These are phyloP conservation scores for Varanus komodoensis DNA, from an alignment of 2,113 vertebrate genomes.

Conservation along the genomic window DNA sequence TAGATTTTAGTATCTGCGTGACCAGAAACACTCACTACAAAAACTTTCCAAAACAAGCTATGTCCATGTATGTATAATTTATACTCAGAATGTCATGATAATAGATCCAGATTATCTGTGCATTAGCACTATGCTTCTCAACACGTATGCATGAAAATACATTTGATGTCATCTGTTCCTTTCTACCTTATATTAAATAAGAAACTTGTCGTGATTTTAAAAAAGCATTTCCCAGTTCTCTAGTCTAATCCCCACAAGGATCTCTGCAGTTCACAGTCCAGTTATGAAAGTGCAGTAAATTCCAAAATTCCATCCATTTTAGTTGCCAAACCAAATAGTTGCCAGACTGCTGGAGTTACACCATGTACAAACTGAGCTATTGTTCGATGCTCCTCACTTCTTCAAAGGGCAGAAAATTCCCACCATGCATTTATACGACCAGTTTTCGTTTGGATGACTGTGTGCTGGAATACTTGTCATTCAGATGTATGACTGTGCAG, in stretches of 20 bases:
- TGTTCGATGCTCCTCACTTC: neutral
- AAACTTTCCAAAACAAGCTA: slow-evolving; percentile 39
- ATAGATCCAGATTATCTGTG: neutral
- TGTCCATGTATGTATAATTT: slow-evolving; percentile 7
- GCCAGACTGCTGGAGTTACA: neutral
- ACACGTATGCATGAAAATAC: neutral
- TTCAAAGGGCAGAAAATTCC: neutral
- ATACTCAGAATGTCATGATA: neutral
- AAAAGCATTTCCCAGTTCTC: neutral
- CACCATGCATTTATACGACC: neutral
- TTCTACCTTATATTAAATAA: neutral
- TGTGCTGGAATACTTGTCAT: neutral
- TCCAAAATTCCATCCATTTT: too few species aligned
- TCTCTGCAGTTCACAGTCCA: neutral
- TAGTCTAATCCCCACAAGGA: neutral
- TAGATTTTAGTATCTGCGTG: slow-evolving; percentile 1
- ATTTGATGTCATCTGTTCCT: neutral
- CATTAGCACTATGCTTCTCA: neutral
- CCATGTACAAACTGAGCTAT: neutral
- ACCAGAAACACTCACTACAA: neutral
- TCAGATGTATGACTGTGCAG: neutral
- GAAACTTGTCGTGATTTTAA: neutral
- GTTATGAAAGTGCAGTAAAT: neutral
- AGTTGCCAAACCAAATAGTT: neutral
- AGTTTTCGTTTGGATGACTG: neutral